A percentile compares a stretch with the other conserved stretches of the same genome.
These are phyloP conservation scores for Montipora cactus DNA, from an alignment of 64 coral and sea anemone genomes.

Conservation along the genomic window DNA sequence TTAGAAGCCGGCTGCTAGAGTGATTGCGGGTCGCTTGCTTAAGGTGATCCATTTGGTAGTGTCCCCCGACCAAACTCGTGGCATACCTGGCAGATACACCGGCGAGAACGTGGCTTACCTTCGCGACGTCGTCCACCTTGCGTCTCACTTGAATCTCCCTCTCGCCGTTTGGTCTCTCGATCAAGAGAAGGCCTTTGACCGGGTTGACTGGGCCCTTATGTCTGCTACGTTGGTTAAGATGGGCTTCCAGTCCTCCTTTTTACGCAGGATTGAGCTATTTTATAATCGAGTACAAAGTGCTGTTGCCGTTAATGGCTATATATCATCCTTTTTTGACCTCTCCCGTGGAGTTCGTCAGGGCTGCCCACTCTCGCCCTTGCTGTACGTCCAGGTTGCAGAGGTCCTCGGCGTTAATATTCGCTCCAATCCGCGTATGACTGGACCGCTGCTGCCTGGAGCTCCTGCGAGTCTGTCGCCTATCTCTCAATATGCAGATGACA, in stretches of 20 bases:
- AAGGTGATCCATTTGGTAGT: constrained; percentile 8
- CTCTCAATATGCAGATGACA: constrained; percentile 60
- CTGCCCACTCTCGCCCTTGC: neutral
- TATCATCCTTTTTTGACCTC: neutral
- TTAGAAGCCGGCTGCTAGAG: neutral
- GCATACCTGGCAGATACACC: constrained; percentile 34
- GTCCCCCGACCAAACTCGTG: constrained; percentile 18
- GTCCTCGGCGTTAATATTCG: neutral
- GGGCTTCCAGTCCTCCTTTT: too few relatives aligned
- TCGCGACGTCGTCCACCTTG: constrained; percentile 3
- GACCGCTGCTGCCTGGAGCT: neutral
- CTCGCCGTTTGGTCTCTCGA: neutral
- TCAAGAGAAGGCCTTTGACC: neutral
- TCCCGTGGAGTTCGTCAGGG: neutral
- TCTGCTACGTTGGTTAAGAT: too few relatives aligned
- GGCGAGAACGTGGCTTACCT: constrained; percentile 31
- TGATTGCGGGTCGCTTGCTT: neutral
- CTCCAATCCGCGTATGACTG: neutral
- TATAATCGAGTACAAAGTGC: neutral
- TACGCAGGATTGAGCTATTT: neutral
- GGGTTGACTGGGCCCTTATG: neutral
- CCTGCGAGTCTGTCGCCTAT: neutral
- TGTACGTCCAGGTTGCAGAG: neutral
- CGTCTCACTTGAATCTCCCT: neutral
- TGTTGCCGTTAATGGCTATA: neutral